These are phyloP conservation scores for Cydia strobilella DNA, from an alignment of 1,140 invertebrate species.

Conservation along the genomic window DNA sequence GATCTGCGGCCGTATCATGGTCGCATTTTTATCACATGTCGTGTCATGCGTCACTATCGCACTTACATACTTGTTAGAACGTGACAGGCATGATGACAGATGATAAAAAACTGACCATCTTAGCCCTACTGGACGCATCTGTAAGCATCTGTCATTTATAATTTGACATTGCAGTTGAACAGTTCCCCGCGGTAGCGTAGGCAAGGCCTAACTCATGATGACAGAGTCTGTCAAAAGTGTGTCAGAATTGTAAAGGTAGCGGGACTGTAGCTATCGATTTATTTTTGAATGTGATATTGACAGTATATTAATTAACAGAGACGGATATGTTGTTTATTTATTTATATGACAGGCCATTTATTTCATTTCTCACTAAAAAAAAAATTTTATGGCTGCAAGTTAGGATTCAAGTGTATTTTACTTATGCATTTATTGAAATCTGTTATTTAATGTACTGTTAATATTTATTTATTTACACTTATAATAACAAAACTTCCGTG, in stretches of 20 bases:
- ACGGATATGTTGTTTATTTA: not conserved
- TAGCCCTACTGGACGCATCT: too few relatives aligned
- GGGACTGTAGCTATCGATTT: not conserved
- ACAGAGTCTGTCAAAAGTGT: slow-evolving; percentile 18
- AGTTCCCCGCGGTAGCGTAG: slow-evolving; percentile 13
- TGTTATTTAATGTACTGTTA: slow-evolving; percentile 4
- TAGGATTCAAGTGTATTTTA: not conserved
- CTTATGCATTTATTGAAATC: not conserved
- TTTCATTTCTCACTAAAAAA: not conserved
- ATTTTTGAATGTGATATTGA: slow-evolving; percentile 18
- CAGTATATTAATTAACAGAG: not conserved
- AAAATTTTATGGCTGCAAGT: not conserved
- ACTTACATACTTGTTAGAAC: too few relatives aligned
- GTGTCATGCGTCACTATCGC: too few relatives aligned
- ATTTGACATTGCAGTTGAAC: not conserved
- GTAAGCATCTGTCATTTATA: too few relatives aligned
- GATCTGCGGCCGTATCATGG: too few relatives aligned
- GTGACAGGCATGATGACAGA: too few relatives aligned
- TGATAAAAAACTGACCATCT: too few relatives aligned
- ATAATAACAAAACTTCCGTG: too few relatives aligned
- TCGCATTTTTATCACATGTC: too few relatives aligned
- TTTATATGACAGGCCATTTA: not conserved
- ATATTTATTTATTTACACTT: slow-evolving; percentile 15
- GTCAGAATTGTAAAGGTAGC: not conserved
- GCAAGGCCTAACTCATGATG: slow-evolving; percentile 12